Percentiles rank a stretch among this genome's conserved stretches.
These are phyloP conservation scores for Calliphora vicina DNA, from an alignment of 1,140 invertebrate genomes.

Conservation along the genomic window DNA sequence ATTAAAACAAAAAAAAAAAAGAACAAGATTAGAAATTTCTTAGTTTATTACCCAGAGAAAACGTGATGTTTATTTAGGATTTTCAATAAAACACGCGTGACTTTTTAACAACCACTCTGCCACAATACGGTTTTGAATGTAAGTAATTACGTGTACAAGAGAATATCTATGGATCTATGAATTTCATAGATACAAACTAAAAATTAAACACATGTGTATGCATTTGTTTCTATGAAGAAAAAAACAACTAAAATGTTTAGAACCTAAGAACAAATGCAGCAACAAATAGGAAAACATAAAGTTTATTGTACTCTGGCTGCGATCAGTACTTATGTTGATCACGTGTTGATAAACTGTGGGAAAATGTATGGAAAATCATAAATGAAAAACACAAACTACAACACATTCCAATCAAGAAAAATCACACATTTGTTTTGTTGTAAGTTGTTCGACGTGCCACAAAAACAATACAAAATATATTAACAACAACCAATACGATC, in stretches of 20 bases:
- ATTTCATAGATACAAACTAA: not conserved
- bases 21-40: too few relatives aligned
- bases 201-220: not conserved
- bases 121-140: too few relatives aligned
- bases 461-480: too few relatives aligned
- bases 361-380: not conserved
- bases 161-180: not conserved
- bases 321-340: not conserved
- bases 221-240: too few relatives aligned
- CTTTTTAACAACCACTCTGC: not conserved
- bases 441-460: too few relatives aligned
- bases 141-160: not conserved
- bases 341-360: not conserved
- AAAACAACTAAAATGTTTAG: not conserved
- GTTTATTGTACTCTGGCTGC: too few relatives aligned
- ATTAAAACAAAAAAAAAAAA: too few relatives aligned
- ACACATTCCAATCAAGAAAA: not conserved
- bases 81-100: not conserved
- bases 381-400: not conserved
- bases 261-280: too few relatives aligned
- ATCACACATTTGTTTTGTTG: too few relatives aligned
- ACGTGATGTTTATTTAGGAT: not conserved
- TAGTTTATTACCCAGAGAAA: not conserved
- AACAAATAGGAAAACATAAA: too few relatives aligned
- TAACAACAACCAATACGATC: too few relatives aligned